Base-by-base conservation (phyloP, 2,113 vertebrate genomes). In the Indri indri region DNA sequence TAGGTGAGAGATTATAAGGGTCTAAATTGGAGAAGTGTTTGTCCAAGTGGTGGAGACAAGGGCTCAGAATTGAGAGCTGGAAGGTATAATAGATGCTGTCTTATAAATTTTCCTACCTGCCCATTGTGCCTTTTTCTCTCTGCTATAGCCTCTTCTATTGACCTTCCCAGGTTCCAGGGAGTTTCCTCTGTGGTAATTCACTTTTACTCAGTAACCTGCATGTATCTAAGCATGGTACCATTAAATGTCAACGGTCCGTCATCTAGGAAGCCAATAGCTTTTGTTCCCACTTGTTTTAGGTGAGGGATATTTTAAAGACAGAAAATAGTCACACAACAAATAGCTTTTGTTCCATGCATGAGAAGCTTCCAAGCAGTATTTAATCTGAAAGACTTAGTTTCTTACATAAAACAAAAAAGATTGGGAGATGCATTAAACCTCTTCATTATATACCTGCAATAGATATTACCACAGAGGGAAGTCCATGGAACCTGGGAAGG, bases 291-390 rank as follows among this genome's bases (percentile, higher is more conserved):
- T 30, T 94, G 23, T 74, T 95, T 61, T 85, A 94, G 63, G 27
- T 30, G 8, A 54, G 45, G 30, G 65, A 40, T 76, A 65, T 82
- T 91, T 94, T 94, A 88, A 61, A 85, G 13, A 59, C 80, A 85
- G 73, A 88, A 82, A 66, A 84, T 34, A 93, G 73, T 68, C 23
- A 79, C 40, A 91, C 42, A 85, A 61, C 66, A 88, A 91, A 86
- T 59, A 94, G 68, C 50, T 80, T 95, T 91, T 96, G 81, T 93
- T 94, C 70, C 87, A 70, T 76, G 83, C 65, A 27, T 9, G 42
- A 88, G 65, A 85, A 45, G 13, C 18, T 82, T 93, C 83, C 18
- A 93, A 91, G 57, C 30, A 79, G 73, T 63, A 89, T 82, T 90
- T 86, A 94, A 93, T 70, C 50, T 23, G 23, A 81, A 94, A 93